These are phyloP conservation scores for Raja brachyura DNA, from an alignment of 2,113 vertebrate genomes.

Conservation along the genomic window DNA sequence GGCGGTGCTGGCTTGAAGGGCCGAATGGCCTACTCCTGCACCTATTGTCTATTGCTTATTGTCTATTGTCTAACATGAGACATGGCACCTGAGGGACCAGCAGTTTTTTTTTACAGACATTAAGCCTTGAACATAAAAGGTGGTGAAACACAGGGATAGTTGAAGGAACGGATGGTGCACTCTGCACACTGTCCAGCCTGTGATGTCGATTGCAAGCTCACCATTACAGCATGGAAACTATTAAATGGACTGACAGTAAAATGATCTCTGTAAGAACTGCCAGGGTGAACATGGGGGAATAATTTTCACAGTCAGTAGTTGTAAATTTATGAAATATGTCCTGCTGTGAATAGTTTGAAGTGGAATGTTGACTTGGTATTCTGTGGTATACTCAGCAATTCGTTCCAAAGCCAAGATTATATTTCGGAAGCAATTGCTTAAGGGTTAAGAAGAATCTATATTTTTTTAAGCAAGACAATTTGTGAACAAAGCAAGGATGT, in stretches of 20 bases:
- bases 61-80: neutral
- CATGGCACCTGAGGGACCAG: neutral
- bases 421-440: constrained; percentile 19
- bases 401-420: constrained; percentile 17
- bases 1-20: too few species aligned
- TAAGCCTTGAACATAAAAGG: constrained; percentile 3
- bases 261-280: constrained; percentile 28
- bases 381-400: constrained; percentile 21
- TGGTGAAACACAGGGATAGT: neutral
- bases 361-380: constrained; percentile 30
- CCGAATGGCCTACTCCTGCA: too few species aligned
- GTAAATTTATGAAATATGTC: constrained; percentile 34
- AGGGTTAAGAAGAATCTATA: constrained; percentile 26
- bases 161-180: constrained; percentile 9
- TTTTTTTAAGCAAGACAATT: neutral
- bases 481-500: neutral
- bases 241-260: constrained; percentile 35
- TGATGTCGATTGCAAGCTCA: constrained; percentile 20
- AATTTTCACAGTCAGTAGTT: constrained; percentile 37
- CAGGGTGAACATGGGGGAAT: constrained; percentile 35
- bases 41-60: too few species aligned
- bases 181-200: neutral
- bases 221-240: constrained; percentile 11
- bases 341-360: constrained; percentile 33
- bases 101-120: neutral